phyloP scores from a whole-genome alignment of 2,888 invertebrate genomes.

The Halictus quadricinctus region DNA sequence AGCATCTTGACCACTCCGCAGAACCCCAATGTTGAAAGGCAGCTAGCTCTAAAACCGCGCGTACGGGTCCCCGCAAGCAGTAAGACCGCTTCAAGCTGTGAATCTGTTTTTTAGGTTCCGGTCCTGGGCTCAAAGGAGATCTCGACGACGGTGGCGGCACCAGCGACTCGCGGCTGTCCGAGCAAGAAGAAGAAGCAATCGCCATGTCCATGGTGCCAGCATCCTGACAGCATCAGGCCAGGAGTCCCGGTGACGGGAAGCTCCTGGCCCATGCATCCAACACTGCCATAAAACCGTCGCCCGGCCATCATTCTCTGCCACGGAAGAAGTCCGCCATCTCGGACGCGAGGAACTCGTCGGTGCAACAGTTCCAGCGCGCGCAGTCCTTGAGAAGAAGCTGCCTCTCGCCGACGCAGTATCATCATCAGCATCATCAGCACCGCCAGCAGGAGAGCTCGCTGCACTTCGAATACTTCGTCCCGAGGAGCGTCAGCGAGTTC shows the following conservation, averaged over 20 bases:
- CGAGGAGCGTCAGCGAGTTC: slow-evolving; percentile 92
- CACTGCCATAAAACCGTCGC: slow-evolving; percentile 79
- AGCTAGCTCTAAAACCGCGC: neutral
- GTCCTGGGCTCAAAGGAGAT: slow-evolving; percentile 73
- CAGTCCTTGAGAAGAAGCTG: slow-evolving; percentile 87
- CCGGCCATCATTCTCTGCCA: slow-evolving; percentile 84
- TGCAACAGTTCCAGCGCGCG: slow-evolving; percentile 85
- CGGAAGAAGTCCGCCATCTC: slow-evolving; percentile 80
- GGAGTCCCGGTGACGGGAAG: slow-evolving; percentile 82
- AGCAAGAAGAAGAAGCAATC: slow-evolving; percentile 83
- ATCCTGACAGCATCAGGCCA: slow-evolving; percentile 85
- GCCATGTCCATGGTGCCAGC: slow-evolving; percentile 82
- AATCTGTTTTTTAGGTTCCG: slow-evolving; percentile 63
- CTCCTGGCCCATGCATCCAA: slow-evolving; percentile 77
- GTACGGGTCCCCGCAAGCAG: neutral
- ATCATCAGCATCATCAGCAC: slow-evolving; percentile 72
- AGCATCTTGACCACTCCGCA: slow-evolving; percentile 59
- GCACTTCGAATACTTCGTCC: slow-evolving; percentile 90
- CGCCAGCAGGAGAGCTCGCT: slow-evolving; percentile 85
- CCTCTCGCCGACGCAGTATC: slow-evolving; percentile 72
- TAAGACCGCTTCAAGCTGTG: neutral
- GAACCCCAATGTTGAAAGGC: slow-evolving; percentile 40
- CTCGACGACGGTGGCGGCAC: slow-evolving; percentile 73
- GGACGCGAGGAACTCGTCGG: slow-evolving; percentile 70
- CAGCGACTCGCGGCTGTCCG: slow-evolving; percentile 76